These are phyloP conservation scores for Nesoenas mayeri DNA, from an alignment of 2,113 vertebrate genomes.

Conservation along the genomic window DNA sequence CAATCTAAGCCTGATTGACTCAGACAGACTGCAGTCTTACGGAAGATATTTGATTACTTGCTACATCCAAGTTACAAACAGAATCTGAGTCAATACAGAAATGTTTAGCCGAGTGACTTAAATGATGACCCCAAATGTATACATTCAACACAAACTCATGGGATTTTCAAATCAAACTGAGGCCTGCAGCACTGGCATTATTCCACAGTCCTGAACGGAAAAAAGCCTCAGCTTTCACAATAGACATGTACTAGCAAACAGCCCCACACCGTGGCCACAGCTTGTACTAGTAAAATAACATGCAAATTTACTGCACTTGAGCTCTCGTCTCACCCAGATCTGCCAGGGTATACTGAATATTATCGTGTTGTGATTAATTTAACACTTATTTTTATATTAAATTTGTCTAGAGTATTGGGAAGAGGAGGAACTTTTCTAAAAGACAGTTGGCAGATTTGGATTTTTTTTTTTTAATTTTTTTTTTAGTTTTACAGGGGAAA, in stretches of 20 bases:
- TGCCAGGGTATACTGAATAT: not conserved
- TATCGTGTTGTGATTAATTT: not conserved
- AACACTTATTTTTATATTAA: not conserved
- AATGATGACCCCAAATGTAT: not conserved
- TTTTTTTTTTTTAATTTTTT: not conserved
- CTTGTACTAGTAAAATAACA: not conserved
- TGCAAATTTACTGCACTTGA: not conserved
- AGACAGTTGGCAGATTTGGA: not conserved
- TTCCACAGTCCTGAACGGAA: not conserved
- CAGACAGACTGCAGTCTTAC: not conserved
- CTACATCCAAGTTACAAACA: not conserved
- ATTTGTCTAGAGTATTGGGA: not conserved
- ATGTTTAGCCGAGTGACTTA: not conserved
- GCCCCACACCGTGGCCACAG: conserved; percentile 34
- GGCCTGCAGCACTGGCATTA: not conserved
- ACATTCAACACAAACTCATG: not conserved
- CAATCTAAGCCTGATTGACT: not conserved
- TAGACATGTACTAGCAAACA: not conserved
- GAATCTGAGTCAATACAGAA: not conserved
- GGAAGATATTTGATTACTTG: not conserved
- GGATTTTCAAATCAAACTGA: not conserved
- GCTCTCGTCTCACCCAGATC: not conserved
- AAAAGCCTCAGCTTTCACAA: not conserved
- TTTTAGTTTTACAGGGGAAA: not conserved
- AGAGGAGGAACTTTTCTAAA: not conserved